These are phyloP conservation scores for Onychorhynchus coronatus DNA, from an alignment of 2,113 vertebrate species.

Conservation along the genomic window DNA sequence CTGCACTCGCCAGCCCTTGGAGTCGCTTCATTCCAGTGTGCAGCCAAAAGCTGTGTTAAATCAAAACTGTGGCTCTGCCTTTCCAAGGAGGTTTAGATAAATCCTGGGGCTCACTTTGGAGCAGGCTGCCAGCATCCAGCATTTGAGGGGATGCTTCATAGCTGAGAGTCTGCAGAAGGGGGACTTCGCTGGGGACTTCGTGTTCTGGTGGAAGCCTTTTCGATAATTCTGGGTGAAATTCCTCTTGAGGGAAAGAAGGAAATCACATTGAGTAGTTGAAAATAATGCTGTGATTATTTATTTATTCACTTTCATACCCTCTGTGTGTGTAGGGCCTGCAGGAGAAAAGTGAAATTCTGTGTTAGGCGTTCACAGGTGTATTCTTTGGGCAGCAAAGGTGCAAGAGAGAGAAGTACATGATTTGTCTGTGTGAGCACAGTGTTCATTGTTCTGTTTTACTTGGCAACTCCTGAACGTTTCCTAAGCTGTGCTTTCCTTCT, in stretches of 20 bases:
- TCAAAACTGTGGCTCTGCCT: fast-evolving
- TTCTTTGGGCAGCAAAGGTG: neutral
- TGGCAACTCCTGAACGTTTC: neutral
- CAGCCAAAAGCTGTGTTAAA: neutral
- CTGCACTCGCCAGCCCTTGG: neutral
- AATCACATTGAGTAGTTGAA: neutral
- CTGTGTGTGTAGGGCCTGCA: neutral
- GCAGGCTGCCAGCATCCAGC: neutral
- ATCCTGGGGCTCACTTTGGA: neutral
- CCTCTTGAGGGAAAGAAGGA: neutral
- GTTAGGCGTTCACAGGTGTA: neutral
- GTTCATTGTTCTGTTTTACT: neutral
- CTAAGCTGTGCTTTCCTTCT: neutral
- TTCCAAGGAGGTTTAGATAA: neutral
- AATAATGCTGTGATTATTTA: neutral
- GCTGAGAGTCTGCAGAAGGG: neutral
- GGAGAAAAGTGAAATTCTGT: neutral
- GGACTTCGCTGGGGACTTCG: neutral
- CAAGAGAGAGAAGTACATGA: neutral
- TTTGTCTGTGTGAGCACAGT: neutral
- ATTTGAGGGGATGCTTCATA: fast-evolving
- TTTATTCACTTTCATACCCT: neutral
- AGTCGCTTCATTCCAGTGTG: fast-evolving
- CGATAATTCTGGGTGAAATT: neutral
- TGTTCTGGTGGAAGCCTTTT: neutral